Conservation (phyloP, 2,888 invertebrate species). For the Drosophila subsilvestris region DNA sequence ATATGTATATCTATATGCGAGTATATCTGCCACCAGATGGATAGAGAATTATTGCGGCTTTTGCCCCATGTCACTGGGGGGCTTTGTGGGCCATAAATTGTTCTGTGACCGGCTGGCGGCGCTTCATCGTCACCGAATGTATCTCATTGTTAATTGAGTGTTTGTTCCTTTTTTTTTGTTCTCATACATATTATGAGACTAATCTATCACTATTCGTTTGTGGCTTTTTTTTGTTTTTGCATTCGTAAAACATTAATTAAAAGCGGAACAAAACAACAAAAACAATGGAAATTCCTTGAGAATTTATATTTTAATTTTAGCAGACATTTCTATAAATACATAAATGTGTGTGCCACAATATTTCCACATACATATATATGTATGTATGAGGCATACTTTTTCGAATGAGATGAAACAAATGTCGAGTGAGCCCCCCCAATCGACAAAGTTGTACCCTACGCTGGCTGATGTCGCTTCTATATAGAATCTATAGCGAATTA, state of each 20-base stretch:
- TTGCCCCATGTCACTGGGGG: slow-evolving; percentile 36
- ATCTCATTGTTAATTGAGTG: slow-evolving; percentile 31
- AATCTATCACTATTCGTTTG: slow-evolving; percentile 29
- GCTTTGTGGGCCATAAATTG: slow-evolving; percentile 41
- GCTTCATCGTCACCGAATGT: slow-evolving; percentile 17
- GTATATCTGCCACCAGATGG: slow-evolving; percentile 15
- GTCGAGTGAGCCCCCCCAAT: background rate
- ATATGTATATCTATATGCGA: background rate
- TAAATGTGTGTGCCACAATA: slow-evolving; percentile 45
- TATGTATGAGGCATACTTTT: slow-evolving; percentile 14
- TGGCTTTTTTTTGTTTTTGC: background rate
- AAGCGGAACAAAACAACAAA: slow-evolving; percentile 13
- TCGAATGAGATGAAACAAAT: slow-evolving; percentile 8
- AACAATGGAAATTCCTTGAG: slow-evolving; percentile 11
- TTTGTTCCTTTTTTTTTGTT: slow-evolving; percentile 5
- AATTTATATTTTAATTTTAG: slow-evolving; percentile 45
- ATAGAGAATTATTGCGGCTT: slow-evolving; percentile 36
- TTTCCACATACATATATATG: slow-evolving; percentile 26
- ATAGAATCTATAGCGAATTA: no score
- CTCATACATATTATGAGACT: slow-evolving; percentile 18
- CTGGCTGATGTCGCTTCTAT: background rate
- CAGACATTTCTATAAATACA: slow-evolving; percentile 63
- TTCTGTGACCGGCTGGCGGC: slow-evolving; percentile 16
- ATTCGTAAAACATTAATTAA: slow-evolving; percentile 3
- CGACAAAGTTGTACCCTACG: background rate